Base-by-base conservation (phyloP, 2,113 vertebrate genomes). In the Pyrgilauda ruficollis region DNA sequence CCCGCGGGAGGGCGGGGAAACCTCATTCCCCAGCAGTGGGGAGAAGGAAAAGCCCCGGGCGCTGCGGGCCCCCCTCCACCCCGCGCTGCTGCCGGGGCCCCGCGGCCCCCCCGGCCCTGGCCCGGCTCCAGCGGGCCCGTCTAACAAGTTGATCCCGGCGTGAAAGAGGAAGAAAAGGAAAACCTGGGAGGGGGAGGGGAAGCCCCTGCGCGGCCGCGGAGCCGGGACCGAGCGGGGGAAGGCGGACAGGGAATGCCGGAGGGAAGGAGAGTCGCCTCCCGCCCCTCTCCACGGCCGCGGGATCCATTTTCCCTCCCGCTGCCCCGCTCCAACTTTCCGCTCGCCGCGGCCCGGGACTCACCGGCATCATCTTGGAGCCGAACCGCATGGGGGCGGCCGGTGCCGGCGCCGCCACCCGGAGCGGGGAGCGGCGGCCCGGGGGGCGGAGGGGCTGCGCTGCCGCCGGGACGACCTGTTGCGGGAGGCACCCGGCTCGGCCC, bases 341-440 rank as follows among this genome's bases (percentile, higher is more conserved):
- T 41, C 35, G 35, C 35, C 37, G 18, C 55, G 37, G 50, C 41
- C 78, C 55, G 9, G 64, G 46, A 97, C 99, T 99, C 94, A 99
- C 99, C 98, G 99, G 99, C 99, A 99, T 99, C 99, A 99, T 99
- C 89, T 98, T 99, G 97, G 98, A 98, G 95, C 98, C 98, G 98
- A 98, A 98, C 96, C 98, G 98, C 99, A 99, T 99, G 98, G 98
- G 98, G 97, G 84, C 97, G 85, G 83, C 63, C 66, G 87, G 22
- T 62, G 79, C 87, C 62, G 31, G 75, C 61, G 75, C 64, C 78
- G 19, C 86, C 77, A 55, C 76, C 49, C 82, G 39, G n/a, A 89
- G 85, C 89, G 93, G 87, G 87, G 66, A 85, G 63, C 59, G 59
- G 49, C 53, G 69, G 79, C 50, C 44, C 50, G 20, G 62, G 63